These are phyloP conservation scores for Ophion ellenae DNA, from an alignment of 2,888 invertebrate species.

Conservation along the genomic window DNA sequence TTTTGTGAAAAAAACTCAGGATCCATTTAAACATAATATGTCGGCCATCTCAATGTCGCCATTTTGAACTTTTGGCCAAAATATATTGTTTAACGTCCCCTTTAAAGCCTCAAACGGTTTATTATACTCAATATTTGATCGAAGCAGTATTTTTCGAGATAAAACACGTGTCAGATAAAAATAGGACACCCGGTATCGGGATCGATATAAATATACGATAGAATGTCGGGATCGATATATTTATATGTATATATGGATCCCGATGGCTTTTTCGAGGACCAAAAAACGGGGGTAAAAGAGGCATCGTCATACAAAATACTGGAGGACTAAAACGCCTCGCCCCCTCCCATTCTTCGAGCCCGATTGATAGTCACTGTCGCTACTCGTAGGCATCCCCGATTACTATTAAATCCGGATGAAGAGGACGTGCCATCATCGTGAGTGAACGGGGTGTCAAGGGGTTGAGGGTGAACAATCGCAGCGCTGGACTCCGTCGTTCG, in stretches of 20 bases:
- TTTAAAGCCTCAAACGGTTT: too few relatives aligned
- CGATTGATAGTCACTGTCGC: conserved; percentile 33
- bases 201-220: not conserved
- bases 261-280: not conserved
- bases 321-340: not conserved
- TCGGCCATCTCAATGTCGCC: too few relatives aligned
- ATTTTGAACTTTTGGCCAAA: too few relatives aligned
- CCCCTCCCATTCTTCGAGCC: not conserved
- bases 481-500: conserved; percentile 24
- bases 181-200: too few relatives aligned
- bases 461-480: conserved; percentile 7
- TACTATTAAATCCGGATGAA: conserved; percentile 59
- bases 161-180: too few relatives aligned
- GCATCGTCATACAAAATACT: conserved; percentile 4
- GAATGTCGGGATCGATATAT: not conserved
- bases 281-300: conserved; percentile 14
- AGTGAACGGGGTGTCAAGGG: conserved; percentile 34
- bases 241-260: not conserved
- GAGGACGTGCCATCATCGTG: conserved; percentile 41
- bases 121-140: too few relatives aligned
- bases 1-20: too few relatives aligned
- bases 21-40: too few relatives aligned
- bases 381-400: conserved; percentile 30
- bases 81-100: too few relatives aligned
- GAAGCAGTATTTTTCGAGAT: too few relatives aligned